phyloP scores from a whole-genome alignment of 2,888 invertebrate genomes.

The Silvanus unidentatus region DNA sequence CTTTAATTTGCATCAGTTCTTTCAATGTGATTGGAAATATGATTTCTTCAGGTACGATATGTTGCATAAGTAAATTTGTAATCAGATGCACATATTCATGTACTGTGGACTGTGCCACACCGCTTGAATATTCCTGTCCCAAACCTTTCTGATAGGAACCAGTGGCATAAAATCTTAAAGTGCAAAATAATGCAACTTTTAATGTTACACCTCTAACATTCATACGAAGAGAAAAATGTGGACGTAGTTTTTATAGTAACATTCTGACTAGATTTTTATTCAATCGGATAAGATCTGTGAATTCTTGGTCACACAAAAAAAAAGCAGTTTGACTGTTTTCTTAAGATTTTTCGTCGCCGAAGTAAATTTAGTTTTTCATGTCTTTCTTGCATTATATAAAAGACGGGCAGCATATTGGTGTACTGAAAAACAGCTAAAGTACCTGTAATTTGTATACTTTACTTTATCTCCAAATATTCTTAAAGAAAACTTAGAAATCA shows the following conservation, averaged over 20 bases:
- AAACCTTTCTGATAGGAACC: not conserved
- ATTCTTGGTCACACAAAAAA: not conserved
- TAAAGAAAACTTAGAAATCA: too few species aligned
- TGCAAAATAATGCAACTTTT: not conserved
- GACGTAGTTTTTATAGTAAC: not conserved
- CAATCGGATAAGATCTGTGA: not conserved
- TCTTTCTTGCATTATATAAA: too few species aligned
- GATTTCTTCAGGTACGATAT: not conserved
- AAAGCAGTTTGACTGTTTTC: not conserved
- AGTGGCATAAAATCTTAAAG: conserved; percentile 1
- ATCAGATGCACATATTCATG: not conserved
- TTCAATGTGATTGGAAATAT: not conserved
- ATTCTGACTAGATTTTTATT: not conserved
- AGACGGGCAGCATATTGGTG: too few species aligned
- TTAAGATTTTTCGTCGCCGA: too few species aligned
- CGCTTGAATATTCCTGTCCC: not conserved
- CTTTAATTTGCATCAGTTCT: conserved; percentile 5
- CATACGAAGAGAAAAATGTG: not conserved
- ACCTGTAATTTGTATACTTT: too few species aligned
- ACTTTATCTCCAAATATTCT: too few species aligned
- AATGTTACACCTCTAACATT: not conserved
- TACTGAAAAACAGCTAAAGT: too few species aligned
- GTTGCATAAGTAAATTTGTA: not conserved
- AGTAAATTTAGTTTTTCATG: too few species aligned
- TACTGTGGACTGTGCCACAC: not conserved